Base-by-base conservation (phyloP, 2,113 vertebrate species). In the Phylloscopus whistleri region DNA sequence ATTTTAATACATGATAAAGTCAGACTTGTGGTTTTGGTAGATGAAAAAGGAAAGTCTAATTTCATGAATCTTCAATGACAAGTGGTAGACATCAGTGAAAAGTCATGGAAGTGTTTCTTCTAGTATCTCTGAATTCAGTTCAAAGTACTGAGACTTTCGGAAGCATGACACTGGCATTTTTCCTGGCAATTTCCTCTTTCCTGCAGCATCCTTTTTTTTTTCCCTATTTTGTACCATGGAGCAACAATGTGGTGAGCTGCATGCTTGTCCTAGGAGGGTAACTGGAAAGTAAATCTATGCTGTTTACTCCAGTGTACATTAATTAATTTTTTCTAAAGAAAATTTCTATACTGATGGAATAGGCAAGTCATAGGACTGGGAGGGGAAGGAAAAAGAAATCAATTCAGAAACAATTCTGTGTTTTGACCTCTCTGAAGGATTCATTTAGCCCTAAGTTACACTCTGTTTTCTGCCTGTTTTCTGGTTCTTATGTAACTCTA, bases 201-300 rank as follows among this genome's bases (percentile, higher is more conserved):
- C 12, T 31, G 58, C 13, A 27, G 15, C 13, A 78, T 48, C 23
- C 16, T 51, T 68, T 51, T 1, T 43, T 7, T 56, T 37, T 26
- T 3, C 15, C 20, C 30, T 48, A 0, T 64, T 79, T 76, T 2
- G 16, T 28, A n/a, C 16, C 22, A 14, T 4, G 13, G 41, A 52
- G 14, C 13, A 68, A 9, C 7, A 64, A 4, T 9, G 5, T 53
- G 28, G 26, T 70, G 21, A 76, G 18, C 23, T 62, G 13, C 7
- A 37, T 49, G 6, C 33, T 64, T 64, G 10, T 62, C 60, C 16
- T 55, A 15, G 5, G 9, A 77, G 6, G n/a, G n/a, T 85, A 58
- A 43, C 13, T 70, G 35, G 22, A 67, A 93, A 75, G 52, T 19
- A 92, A 78, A 49, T 53, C 19, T 53, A 21, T 46, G 35, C 33